phyloP scores from a whole-genome alignment of 2,797 vertebrate genomes.

The Betta splendens region DNA sequence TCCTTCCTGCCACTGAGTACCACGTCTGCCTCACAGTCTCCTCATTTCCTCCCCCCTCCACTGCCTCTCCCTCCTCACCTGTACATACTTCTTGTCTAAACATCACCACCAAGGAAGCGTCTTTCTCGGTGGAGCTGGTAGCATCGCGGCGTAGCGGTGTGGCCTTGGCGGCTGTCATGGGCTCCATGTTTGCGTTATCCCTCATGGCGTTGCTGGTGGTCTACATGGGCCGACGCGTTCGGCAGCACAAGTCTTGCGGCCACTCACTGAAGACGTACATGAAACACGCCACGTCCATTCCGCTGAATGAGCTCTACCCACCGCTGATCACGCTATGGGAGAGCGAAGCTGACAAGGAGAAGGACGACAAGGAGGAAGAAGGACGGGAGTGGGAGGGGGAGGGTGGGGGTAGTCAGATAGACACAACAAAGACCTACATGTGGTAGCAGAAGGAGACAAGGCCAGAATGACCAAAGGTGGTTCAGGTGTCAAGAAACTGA shows the following conservation, averaged over 20 bases:
- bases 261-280: slow-evolving; percentile 86
- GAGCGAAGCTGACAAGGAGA: slow-evolving; percentile 75
- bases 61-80: slow-evolving; percentile 39
- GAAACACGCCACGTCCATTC: slow-evolving; percentile 84
- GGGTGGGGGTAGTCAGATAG: slow-evolving; percentile 77
- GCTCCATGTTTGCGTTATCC: slow-evolving; percentile 84
- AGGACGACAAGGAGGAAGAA: slow-evolving; percentile 71
- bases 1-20: slow-evolving; percentile 83
- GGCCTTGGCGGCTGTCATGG: slow-evolving; percentile 83
- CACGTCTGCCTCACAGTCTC: slow-evolving; percentile 84
- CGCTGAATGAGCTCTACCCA: slow-evolving; percentile 85
- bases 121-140: slow-evolving; percentile 80
- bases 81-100: slow-evolving; percentile 82
- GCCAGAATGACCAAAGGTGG: background rate
- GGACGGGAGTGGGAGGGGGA: slow-evolving; percentile 51
- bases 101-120: slow-evolving; percentile 83
- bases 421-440: slow-evolving; percentile 87
- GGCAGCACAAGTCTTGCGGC: slow-evolving; percentile 81
- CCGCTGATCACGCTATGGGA: slow-evolving; percentile 89
- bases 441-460: slow-evolving; percentile 72
- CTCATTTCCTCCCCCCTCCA: slow-evolving; percentile 41
- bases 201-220: slow-evolving; percentile 83
- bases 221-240: slow-evolving; percentile 82
- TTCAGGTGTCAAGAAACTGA: too few species aligned
- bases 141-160: slow-evolving; percentile 76